Base-by-base conservation (phyloP, 2,797 vertebrate genomes). In the Malurus leucopterus region DNA sequence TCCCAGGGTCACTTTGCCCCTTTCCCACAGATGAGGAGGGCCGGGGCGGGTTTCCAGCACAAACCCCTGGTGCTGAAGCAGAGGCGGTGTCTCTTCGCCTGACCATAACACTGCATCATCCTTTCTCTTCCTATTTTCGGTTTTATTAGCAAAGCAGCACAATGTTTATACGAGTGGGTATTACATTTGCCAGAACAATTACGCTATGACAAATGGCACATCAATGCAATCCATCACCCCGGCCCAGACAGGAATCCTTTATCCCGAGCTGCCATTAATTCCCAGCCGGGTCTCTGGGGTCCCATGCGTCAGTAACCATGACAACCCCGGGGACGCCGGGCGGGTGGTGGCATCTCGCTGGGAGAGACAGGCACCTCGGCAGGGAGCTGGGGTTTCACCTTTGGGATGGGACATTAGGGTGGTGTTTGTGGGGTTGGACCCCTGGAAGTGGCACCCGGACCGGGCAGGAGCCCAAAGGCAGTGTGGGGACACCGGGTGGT, bases 141-240 rank as follows among this genome's bases (percentile, higher is more conserved):
- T 98, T 99, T 99, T 99, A 99, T 99, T 99, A 99, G 98, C 98
- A 97, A 98, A 97, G 98, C 97, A 97, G 98, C 97, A 97, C 97
- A 97, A 98, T 99, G 98, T 99, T 99, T 99, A 99, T 99, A 99
- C 98, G 98, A 98, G 98, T 98, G 98, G 98, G 98, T 98, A 99
- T 99, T 99, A 97, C 98, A 99, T 99, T 99, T 99, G 98, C 98
- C 97, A 98, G 98, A 99, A 99, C 99, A 99, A 99, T 99, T 99
- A 99, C 98, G 98, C 98, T 99, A 99, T 99, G 99, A 99, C 99
- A 99, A 99, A 99, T 99, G 99, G 98, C 98, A 98, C 98, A 98
- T 99, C 99, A 98, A 98, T 98, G 98, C 96, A 99, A 99, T 99
- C 99, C 98, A 99, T 99, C 99, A 99, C 98, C 97, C 96, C 96